These are phyloP conservation scores for Coleophora deauratella DNA, from an alignment of 2,888 invertebrate species.

Conservation along the genomic window DNA sequence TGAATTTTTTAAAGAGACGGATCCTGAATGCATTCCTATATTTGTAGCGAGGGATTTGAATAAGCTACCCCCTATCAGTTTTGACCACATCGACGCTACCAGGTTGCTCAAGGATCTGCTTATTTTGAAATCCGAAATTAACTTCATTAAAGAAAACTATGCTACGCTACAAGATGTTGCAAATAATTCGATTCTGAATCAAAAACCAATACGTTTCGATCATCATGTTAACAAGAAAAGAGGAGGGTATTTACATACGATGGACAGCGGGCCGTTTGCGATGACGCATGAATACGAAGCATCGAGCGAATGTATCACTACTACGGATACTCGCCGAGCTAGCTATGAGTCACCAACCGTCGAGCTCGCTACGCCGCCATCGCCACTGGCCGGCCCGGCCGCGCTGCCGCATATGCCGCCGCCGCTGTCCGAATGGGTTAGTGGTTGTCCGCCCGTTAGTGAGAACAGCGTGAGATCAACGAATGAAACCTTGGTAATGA, in stretches of 20 bases:
- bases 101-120: constrained; percentile 6
- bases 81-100: constrained; percentile 5
- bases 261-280: constrained; percentile 2
- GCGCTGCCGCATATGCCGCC: not conserved
- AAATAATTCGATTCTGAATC: not conserved
- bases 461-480: not conserved
- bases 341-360: not conserved
- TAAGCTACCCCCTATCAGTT: constrained; percentile 5
- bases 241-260: not conserved
- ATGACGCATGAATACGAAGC: not conserved
- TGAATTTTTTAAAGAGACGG: not conserved
- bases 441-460: not conserved
- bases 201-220: not conserved
- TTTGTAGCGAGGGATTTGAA: constrained; percentile 7
- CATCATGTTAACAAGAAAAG: not conserved
- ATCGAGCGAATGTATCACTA: too few relatives aligned
- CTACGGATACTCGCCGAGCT: too few relatives aligned
- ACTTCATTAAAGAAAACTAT: not conserved
- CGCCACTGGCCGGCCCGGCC: not conserved
- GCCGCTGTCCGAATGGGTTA: not conserved
- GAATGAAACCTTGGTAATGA: too few relatives aligned
- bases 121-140: not conserved
- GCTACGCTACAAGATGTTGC: not conserved
- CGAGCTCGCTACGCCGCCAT: not conserved
- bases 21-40: constrained; percentile 4